phyloP scores from a whole-genome alignment of 2,888 invertebrate species.

The Ephialtes manifestator region DNA sequence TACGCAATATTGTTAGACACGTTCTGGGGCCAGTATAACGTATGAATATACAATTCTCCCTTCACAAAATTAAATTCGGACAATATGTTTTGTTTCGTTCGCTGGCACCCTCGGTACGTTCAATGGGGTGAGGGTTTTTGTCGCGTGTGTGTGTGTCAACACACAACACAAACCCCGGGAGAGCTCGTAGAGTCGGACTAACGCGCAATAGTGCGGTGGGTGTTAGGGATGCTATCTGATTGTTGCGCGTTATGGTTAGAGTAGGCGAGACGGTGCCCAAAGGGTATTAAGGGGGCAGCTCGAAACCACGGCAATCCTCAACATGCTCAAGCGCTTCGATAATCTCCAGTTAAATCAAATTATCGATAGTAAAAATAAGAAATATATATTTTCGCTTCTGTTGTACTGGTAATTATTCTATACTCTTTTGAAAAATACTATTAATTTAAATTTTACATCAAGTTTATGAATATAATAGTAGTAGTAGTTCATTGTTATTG shows the following conservation, averaged over 20 bases:
- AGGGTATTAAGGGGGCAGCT: neutral
- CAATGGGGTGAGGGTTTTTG: constrained; percentile 51
- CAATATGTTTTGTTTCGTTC: constrained; percentile 85
- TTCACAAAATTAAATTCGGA: constrained; percentile 85
- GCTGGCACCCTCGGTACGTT: constrained; percentile 74
- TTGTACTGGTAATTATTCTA: too few species aligned
- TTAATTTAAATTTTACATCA: too few species aligned
- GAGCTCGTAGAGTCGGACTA: constrained; percentile 36
- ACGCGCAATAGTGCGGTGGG: constrained; percentile 8
- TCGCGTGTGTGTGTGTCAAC: constrained; percentile 30
- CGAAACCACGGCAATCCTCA: neutral
- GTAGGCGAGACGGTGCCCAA: neutral
- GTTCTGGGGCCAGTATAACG: constrained; percentile 79
- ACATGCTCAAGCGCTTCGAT: neutral
- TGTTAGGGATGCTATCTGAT: constrained; percentile 2
- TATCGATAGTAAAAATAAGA: too few species aligned
- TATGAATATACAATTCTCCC: constrained; percentile 85
- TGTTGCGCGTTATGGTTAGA: constrained; percentile 25
- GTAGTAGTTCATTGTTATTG: too few species aligned
- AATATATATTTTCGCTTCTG: too few species aligned
- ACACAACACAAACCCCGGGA: constrained; percentile 23
- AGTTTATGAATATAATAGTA: too few species aligned
- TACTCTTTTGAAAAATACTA: too few species aligned
- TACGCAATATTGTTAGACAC: constrained; percentile 79
- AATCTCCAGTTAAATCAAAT: too few species aligned